Base-by-base conservation (phyloP, 37 sponge, comb jelly and placozoan species). In the Crambe crambe region DNA sequence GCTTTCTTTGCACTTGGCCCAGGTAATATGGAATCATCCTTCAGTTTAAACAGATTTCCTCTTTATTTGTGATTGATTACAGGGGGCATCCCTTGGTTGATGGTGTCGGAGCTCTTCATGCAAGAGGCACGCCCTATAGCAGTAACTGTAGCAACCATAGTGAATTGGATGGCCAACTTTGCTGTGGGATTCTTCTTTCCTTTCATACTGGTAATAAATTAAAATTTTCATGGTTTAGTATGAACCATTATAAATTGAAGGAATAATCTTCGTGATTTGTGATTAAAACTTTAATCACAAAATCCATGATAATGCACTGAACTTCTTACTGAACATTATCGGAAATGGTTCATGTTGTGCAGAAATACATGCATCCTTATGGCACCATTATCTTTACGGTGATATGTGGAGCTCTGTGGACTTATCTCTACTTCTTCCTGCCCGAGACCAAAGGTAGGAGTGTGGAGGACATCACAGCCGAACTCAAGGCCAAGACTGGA, bases 81-180 rank as follows among this genome's bases (percentile, higher is more conserved):
- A 81, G 89, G 89, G 4, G 70, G 43, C 44, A 83, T 89, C 32
- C 89, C 89, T 0, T 89, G 89, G 89, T 58, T 83, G 68, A 89
- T 89, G 77, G 89, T 83, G 1, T 15, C 84, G 0, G 89, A 89
- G 73, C 69, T 89, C 30, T 89, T 89, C 59, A 65, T 77, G 32
- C 89, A 89, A 51, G 84, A 72, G 54, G 56, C 84, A 2, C 74
- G 89, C 0, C 74, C 84, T 26, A 34, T 73, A 20, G 89, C 89
- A 29, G 79, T 83, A 31, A 70, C 77, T 30, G 25, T 89, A 37
- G 83, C 89, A 79, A 73, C 79, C 34, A 71, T 83, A 42, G 84
- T 83, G 0, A 89, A 89, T 70, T 89, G 89, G 89, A 31, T 74
- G 20, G 39, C 75, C 3, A 89, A 83, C 42, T 80, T 70, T 72